These are phyloP conservation scores for Heliconius nattereri DNA, from an alignment of 1,140 invertebrate genomes.

Conservation along the genomic window DNA sequence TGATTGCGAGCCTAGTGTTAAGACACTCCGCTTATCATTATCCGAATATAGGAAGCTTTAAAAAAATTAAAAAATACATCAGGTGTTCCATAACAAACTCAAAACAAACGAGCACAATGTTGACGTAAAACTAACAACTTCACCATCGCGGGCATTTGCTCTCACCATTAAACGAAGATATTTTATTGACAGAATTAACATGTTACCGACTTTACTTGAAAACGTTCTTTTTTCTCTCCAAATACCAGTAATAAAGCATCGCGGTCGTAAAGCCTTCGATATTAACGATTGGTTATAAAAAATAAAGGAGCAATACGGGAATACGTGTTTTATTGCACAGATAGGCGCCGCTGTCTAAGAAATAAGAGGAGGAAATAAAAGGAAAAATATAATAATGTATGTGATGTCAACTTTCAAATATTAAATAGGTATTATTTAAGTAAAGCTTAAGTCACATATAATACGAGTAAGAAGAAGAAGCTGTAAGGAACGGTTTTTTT, in stretches of 20 bases:
- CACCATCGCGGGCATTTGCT: constrained; percentile 37
- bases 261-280: constrained; percentile 66
- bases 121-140: constrained; percentile 27
- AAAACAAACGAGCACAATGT: neutral
- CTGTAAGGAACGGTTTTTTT: no score
- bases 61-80: no score
- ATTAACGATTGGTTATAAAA: constrained; percentile 74
- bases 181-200: constrained; percentile 72
- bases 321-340: constrained; percentile 62
- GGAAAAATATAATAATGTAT: constrained; percentile 6
- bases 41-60: no score
- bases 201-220: constrained; percentile 65
- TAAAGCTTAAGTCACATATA: no score
- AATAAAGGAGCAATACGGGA: constrained; percentile 62
- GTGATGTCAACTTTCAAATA: no score
- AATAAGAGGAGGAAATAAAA: neutral
- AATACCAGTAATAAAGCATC: constrained; percentile 62
- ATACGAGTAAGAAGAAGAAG: no score
- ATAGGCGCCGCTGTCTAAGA: constrained; percentile 55
- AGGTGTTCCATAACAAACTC: neutral
- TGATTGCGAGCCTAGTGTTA: no score
- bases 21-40: no score
- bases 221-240: constrained; percentile 50
- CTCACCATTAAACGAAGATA: constrained; percentile 47
- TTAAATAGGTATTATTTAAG: no score